Evolutionary conservation across 2,113 vertebrate genomes (phyloP).

Genomic region (Argyrosomus japonicus): DNA sequence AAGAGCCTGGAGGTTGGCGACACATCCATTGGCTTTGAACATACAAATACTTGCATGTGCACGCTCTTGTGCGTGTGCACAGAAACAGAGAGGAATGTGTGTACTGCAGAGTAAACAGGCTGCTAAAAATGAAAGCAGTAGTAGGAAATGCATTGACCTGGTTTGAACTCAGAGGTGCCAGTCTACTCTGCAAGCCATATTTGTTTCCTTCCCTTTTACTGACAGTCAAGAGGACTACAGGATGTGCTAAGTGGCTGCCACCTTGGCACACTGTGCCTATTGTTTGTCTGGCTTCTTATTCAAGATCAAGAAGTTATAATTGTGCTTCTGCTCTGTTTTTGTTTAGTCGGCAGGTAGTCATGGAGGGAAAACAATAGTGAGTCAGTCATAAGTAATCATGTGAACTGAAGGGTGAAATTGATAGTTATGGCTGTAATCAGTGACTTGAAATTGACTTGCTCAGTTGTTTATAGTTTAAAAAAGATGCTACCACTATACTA

Average conservation of each 20-base stretch:
- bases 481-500: neutral
- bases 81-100: constrained; percentile 9
- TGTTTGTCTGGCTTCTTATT: neutral
- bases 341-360: constrained; percentile 42
- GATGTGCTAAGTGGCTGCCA: neutral
- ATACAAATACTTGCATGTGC: constrained; percentile 17
- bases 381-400: constrained; percentile 48
- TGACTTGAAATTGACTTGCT: constrained; percentile 8
- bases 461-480: neutral
- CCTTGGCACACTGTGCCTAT: neutral
- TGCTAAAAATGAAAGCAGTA: constrained; percentile 28
- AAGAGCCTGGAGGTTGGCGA: constrained; percentile 24
- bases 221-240: constrained; percentile 29
- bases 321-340: constrained; percentile 15
- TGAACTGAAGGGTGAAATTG: constrained; percentile 52
- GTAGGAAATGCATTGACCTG: constrained; percentile 49
- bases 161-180: constrained; percentile 24
- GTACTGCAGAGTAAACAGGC: constrained; percentile 18
- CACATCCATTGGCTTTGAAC: constrained; percentile 17
- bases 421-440: constrained; percentile 16
- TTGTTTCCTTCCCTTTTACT: constrained; percentile 48
- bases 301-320: neutral
- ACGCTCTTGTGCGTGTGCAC: neutral
- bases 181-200: neutral
- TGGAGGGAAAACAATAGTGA: constrained; percentile 40